Conservation (phyloP, 1,140 invertebrate genomes). For the Drosophila suzukii region DNA sequence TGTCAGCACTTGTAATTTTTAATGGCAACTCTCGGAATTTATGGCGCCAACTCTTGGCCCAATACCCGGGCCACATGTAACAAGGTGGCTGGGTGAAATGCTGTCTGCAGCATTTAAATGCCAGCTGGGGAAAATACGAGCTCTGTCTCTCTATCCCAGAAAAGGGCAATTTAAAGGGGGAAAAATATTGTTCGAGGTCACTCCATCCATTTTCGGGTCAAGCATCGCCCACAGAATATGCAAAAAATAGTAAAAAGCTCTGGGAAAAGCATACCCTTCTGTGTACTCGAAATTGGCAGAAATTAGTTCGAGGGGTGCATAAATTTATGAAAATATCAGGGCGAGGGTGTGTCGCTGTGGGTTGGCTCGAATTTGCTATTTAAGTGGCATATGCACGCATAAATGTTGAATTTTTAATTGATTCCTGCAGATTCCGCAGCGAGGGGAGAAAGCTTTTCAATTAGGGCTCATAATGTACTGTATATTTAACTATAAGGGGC, state of each 20-base stretch:
- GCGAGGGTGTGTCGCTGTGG: slow-evolving; percentile 25
- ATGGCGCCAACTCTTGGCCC: slow-evolving; percentile 50
- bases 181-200: slow-evolving; percentile 55
- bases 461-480: slow-evolving; percentile 19
- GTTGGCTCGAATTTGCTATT: slow-evolving; percentile 45
- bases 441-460: slow-evolving; percentile 36
- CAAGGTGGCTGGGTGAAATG: slow-evolving; percentile 7
- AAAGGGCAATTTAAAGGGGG: slow-evolving; percentile 48
- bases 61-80: slow-evolving; percentile 16
- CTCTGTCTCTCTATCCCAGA: background rate
- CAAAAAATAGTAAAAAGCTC: slow-evolving; percentile 27
- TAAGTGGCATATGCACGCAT: slow-evolving; percentile 57
- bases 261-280: slow-evolving; percentile 5
- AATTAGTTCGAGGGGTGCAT: slow-evolving; percentile 77
- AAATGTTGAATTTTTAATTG: slow-evolving; percentile 67
- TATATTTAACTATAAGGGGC: background rate
- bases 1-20: slow-evolving; percentile 77
- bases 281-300: slow-evolving; percentile 40
- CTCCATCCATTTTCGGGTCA: slow-evolving; percentile 27
- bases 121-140: slow-evolving; percentile 34
- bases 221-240: slow-evolving; percentile 39
- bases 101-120: slow-evolving; percentile 57
- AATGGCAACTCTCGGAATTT: slow-evolving; percentile 72
- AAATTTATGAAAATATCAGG: slow-evolving; percentile 68
- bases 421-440: slow-evolving; percentile 39